These are phyloP conservation scores for Myotis yumanensis DNA, from an alignment of 2,113 vertebrate species.

Conservation along the genomic window DNA sequence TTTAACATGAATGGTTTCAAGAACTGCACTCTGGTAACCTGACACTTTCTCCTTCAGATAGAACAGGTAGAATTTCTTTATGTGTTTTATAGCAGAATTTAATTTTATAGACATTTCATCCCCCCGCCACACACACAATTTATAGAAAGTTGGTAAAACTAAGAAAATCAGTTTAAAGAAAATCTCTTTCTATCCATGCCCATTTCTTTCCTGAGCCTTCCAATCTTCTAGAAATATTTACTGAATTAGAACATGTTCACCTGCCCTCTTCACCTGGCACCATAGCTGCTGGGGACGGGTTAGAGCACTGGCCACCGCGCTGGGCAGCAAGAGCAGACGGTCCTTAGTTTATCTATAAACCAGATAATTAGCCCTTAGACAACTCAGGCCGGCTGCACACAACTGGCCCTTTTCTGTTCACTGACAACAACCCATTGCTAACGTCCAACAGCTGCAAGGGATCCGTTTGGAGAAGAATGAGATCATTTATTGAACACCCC, in stretches of 20 bases:
- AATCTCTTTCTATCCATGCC: neutral
- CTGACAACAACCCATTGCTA: neutral
- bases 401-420: conserved; percentile 17
- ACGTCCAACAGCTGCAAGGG: conserved; percentile 17
- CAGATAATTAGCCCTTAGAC: conserved; percentile 30
- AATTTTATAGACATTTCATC: neutral
- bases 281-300: neutral
- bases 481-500: neutral
- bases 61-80: conserved; percentile 5
- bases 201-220: neutral
- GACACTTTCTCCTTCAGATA: neutral
- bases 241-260: neutral
- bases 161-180: conserved; percentile 35
- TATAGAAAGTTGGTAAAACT: conserved; percentile 11
- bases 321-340: neutral
- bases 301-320: neutral
- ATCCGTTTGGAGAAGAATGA: conserved; percentile 20
- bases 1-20: neutral
- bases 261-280: neutral
- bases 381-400: neutral
- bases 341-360: conserved; percentile 38
- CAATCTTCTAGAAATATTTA: conserved; percentile 29
- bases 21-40: neutral
- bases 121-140: neutral
- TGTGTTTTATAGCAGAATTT: conserved; percentile 39